Conservation (phyloP, 2,113 vertebrate genomes). For the Seriola dumerili region DNA sequence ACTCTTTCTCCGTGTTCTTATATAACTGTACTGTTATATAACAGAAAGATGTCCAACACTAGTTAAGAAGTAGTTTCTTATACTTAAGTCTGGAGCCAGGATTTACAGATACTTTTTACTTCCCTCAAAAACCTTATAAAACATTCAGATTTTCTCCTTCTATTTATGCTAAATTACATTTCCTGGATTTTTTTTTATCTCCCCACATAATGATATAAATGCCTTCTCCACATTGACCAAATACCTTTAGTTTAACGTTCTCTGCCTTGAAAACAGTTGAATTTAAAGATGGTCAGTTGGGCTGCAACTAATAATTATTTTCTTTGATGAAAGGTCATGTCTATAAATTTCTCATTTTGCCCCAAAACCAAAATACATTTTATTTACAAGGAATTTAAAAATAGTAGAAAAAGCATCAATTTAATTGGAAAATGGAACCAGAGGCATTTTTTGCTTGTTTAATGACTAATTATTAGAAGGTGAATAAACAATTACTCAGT, state of each 20-base stretch:
- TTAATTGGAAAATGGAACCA: neutral
- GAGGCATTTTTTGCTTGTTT: neutral
- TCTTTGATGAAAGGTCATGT: neutral
- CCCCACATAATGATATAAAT: neutral
- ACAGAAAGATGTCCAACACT: neutral
- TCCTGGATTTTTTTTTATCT: neutral
- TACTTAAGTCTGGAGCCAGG: neutral
- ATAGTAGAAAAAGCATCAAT: neutral
- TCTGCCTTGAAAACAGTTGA: no score
- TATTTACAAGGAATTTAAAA: neutral
- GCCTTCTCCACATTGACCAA: neutral
- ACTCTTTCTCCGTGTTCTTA: neutral
- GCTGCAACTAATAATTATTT: neutral
- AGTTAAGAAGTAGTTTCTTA: neutral
- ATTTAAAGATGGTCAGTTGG: neutral
- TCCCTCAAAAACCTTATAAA: neutral
- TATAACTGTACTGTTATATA: neutral
- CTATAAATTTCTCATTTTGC: neutral
- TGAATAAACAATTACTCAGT: neutral
- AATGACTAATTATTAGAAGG: neutral
- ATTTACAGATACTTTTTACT: neutral
- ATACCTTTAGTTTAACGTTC: neutral
- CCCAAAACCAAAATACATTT: neutral
- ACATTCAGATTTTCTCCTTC: neutral
- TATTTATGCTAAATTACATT: neutral